Evolutionary conservation across 2,797 vertebrate species (phyloP).

Genomic region (Parauchenoglanis punctatus): DNA sequence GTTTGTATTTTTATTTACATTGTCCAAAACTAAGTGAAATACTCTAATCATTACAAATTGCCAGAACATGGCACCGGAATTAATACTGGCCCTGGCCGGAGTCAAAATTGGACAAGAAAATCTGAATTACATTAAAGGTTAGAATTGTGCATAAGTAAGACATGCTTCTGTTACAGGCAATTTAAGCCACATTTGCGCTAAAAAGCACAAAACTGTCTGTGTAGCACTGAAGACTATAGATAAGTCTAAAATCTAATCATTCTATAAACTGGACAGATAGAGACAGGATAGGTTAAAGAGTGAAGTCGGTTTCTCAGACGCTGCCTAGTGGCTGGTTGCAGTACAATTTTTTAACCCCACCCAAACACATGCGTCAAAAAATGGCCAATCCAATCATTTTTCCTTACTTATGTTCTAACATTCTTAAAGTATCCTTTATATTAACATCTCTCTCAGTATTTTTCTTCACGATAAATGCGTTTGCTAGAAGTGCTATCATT

Average conservation of each 20-base stretch:
- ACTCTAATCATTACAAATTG: background rate
- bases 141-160: background rate
- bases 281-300: background rate
- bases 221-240: conserved; percentile 7
- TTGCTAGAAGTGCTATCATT: background rate
- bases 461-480: background rate
- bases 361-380: background rate
- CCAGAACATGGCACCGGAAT: background rate
- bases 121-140: background rate
- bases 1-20: background rate
- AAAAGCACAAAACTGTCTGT: background rate
- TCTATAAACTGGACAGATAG: too few relatives aligned
- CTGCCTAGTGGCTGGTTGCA: background rate
- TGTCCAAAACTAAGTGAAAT: background rate
- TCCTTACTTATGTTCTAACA: too few relatives aligned
- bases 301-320: background rate
- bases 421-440: background rate
- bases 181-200: background rate
- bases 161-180: background rate
- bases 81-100: background rate
- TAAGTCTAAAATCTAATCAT: background rate
- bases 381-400: background rate
- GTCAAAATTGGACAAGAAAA: background rate
- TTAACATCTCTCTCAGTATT: background rate
- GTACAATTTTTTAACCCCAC: background rate